These are phyloP conservation scores for Zelostemma sp. DNA, from an alignment of 1,140 invertebrate genomes.

Conservation along the genomic window DNA sequence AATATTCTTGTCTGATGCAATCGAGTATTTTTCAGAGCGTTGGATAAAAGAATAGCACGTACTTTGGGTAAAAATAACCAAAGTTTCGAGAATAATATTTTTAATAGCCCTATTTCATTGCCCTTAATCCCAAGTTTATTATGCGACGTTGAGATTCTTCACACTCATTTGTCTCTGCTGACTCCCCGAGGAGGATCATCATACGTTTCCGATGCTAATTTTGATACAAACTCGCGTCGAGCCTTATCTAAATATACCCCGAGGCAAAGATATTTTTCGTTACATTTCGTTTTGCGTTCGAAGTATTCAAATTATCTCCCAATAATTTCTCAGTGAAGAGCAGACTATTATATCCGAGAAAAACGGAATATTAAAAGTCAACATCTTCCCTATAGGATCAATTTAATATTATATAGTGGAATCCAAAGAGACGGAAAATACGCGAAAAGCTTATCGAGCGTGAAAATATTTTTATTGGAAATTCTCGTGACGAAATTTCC, in stretches of 20 bases:
- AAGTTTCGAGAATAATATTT: not conserved
- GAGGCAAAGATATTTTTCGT: constrained; percentile 1
- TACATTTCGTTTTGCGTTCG: not conserved
- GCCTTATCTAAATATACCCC: constrained; percentile 13
- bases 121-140: constrained; percentile 7
- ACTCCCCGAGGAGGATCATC: constrained; percentile 5
- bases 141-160: constrained; percentile 6
- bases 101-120: constrained; percentile 3
- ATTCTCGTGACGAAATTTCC: too few species aligned
- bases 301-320: not conserved
- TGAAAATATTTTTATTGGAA: too few species aligned
- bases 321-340: not conserved
- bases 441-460: too few species aligned
- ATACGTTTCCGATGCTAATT: constrained; percentile 11
- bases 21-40: not conserved
- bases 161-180: constrained; percentile 7
- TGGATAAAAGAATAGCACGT: not conserved
- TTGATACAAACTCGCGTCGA: not conserved
- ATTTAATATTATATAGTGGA: too few species aligned
- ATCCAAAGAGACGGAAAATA: too few species aligned
- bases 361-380: not conserved
- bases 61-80: not conserved
- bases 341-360: too few species aligned
- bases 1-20: too few species aligned
- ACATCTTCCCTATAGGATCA: not conserved